Base-by-base conservation (phyloP, 2,797 vertebrate genomes). In the Parotocinclus haroldoi region DNA sequence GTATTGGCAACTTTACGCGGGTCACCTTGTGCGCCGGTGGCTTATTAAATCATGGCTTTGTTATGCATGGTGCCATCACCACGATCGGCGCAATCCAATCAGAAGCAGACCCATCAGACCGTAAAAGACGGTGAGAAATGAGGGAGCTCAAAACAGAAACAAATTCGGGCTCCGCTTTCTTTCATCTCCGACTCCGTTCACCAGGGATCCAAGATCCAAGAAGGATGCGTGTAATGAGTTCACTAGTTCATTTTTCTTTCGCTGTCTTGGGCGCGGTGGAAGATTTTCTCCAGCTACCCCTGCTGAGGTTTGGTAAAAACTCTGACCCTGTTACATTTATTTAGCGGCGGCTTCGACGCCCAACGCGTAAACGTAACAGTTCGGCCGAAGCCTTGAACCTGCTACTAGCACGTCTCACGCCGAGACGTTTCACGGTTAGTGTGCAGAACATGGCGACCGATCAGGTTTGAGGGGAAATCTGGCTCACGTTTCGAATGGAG, bases 211-310 rank as follows among this genome's bases (percentile, higher is more conserved):
- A 61, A 54, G 72, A 63, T 46, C 11, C 0, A 46, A 65, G 69
- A 49, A 10, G 46, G 60, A 74, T 71, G 75, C 78, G 69, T 75
- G 57, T 63, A 65, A 60, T 69, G 73, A 78, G 70, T 76, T 82
- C 75, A 80, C 66, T 60, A 80, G 77, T 83, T 81, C 37, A 67
- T 71, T 78, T 82, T 27, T 77, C 11, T 62, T 78, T 77, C 68
- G 68, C 45, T 37, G 67, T 63, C 39, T 9, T 38, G 56, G 59
- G 39, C 74, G 70, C 80, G 81, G 72, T 58, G 73, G 76, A 49
- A 76, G 67, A 76, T 80, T 65, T 78, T 76, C 71, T 78, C 61
- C 66, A 65, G n/a, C 36, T 54, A 75, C 54, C 64, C 16, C 60
- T 69, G 58, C 13, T 52, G 65, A 56, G 16, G 8, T 42, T 9